Conservation (phyloP, 2,113 vertebrate species). For the Gallinago undulata region DNA sequence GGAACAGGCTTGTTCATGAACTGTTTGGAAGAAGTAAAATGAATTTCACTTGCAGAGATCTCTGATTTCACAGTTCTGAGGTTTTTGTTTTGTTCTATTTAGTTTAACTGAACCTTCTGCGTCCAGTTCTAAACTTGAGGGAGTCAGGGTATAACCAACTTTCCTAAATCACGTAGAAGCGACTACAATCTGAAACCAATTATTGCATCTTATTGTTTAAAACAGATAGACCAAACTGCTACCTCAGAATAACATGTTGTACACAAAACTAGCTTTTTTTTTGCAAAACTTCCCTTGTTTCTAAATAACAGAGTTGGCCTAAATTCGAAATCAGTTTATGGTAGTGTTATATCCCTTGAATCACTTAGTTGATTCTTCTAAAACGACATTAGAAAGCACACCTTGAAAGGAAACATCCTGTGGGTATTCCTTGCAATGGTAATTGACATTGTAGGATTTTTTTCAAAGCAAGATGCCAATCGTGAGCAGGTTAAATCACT, state of each 20-base stretch:
- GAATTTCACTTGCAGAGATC: background rate
- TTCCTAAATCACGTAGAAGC: background rate
- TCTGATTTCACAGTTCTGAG: background rate
- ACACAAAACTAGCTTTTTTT: background rate
- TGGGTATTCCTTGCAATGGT: conserved; percentile 25
- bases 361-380: background rate
- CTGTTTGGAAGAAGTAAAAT: background rate
- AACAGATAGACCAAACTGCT: background rate
- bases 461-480: conserved; percentile 32
- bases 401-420: conserved; percentile 1
- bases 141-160: background rate
- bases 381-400: background rate
- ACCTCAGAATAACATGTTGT: background rate
- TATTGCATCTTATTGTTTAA: background rate
- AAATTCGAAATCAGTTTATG: background rate
- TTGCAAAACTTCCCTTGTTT: background rate
- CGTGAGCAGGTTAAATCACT: conserved; percentile 15
- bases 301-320: background rate
- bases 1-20: background rate
- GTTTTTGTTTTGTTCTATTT: background rate
- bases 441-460: conserved; percentile 12
- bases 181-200: background rate
- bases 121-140: background rate
- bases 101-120: background rate
- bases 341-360: background rate